These are phyloP conservation scores for Dinocampus coccinellae DNA, from an alignment of 2,888 invertebrate species.

Conservation along the genomic window DNA sequence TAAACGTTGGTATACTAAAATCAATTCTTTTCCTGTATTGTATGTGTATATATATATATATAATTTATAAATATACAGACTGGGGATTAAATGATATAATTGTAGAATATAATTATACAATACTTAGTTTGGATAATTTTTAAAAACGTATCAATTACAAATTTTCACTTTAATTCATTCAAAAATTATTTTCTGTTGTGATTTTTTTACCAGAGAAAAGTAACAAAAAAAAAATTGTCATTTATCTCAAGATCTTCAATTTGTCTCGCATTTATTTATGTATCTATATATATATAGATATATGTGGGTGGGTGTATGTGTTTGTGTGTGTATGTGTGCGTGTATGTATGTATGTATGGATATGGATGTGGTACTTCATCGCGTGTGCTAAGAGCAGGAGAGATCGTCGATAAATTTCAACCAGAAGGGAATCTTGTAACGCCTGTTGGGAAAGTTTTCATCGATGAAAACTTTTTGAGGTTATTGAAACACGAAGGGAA, in stretches of 20 bases:
- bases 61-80: background rate
- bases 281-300: too few species aligned
- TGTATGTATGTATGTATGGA: background rate
- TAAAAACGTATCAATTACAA: too few species aligned
- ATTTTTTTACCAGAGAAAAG: too few species aligned
- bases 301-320: too few species aligned
- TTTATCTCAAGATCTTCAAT: too few species aligned
- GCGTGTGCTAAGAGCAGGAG: background rate
- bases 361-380: background rate
- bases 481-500: constrained; percentile 14
- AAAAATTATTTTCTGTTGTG: too few species aligned
- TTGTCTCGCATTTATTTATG: too few species aligned
- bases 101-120: background rate
- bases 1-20: background rate
- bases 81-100: background rate
- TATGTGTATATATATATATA: background rate
- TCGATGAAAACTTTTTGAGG: constrained; percentile 15
- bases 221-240: too few species aligned
- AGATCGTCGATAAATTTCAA: constrained; percentile 6
- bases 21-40: background rate
- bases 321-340: too few species aligned
- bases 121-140: too few species aligned
- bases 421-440: constrained; percentile 1
- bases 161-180: too few species aligned
- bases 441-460: background rate